Conservation (phyloP, 1,140 invertebrate species). For the Brachystomella parvula region DNA sequence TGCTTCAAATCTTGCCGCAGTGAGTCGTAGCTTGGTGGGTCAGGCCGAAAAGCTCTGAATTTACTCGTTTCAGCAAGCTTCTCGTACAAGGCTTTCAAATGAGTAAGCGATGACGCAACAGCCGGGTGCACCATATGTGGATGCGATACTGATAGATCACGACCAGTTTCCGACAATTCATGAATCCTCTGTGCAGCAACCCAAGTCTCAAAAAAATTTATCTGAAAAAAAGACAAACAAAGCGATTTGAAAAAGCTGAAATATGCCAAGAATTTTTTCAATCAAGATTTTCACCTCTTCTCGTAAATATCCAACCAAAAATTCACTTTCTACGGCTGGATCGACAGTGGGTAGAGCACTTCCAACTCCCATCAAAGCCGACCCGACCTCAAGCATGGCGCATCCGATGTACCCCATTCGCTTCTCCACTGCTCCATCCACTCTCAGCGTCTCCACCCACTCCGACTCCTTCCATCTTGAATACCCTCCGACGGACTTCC, state of each 20-base stretch:
- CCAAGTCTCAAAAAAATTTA: constrained; percentile 26
- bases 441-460: background rate
- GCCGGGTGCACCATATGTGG: constrained; percentile 40
- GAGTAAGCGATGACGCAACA: constrained; percentile 40
- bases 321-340: constrained; percentile 34
- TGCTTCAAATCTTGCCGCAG: constrained; percentile 43
- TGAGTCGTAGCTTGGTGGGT: constrained; percentile 47
- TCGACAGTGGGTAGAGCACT: constrained; percentile 26
- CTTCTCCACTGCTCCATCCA: background rate
- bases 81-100: constrained; percentile 40
- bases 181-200: constrained; percentile 17
- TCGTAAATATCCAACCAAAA: constrained; percentile 19
- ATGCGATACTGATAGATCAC: constrained; percentile 13
- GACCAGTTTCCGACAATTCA: constrained; percentile 18
- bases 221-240: constrained; percentile 16
- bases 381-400: constrained; percentile 14
- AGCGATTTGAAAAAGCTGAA: too few relatives aligned
- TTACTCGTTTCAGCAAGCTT: constrained; percentile 43
- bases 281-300: constrained; percentile 21
- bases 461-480: too few relatives aligned
- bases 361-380: constrained; percentile 13
- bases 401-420: constrained; percentile 12
- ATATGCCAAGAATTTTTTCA: too few relatives aligned
- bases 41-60: constrained; percentile 51
- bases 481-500: background rate